phyloP scores from a whole-genome alignment of 2,113 vertebrate species.

The Malurus cyaneus region DNA sequence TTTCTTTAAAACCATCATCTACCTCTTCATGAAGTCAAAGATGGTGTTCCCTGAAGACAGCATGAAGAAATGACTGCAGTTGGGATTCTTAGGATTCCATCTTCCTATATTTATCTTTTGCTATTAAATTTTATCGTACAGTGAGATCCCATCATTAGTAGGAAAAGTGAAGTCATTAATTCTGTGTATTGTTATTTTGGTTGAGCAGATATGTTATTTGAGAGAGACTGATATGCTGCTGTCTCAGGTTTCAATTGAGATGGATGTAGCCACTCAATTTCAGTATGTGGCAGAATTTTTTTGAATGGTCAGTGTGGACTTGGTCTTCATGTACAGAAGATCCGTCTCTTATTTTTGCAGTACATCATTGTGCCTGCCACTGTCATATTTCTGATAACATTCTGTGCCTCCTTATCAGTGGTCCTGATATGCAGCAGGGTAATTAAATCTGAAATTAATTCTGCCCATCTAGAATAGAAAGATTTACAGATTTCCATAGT shows the following conservation, averaged over 20 bases:
- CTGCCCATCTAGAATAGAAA: neutral
- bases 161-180: neutral
- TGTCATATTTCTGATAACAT: neutral
- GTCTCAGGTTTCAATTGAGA: neutral
- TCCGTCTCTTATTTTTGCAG: neutral
- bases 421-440: neutral
- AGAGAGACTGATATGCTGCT: neutral
- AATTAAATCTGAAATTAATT: constrained; percentile 6
- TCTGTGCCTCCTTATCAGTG: neutral
- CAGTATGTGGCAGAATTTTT: neutral
- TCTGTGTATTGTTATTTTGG: neutral
- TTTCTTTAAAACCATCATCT: neutral
- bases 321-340: neutral
- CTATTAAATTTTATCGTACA: neutral
- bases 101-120: neutral
- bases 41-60: neutral
- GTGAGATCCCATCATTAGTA: neutral
- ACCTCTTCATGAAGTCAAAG: neutral
- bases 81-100: neutral
- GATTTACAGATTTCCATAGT: neutral
- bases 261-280: neutral
- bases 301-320: neutral
- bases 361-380: neutral
- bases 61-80: neutral
- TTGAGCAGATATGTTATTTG: neutral